Percentiles rank a stretch among this genome's conserved stretches.
phyloP scores from a whole-genome alignment of 1,140 invertebrate genomes.

The Globodera rostochiensis region DNA sequence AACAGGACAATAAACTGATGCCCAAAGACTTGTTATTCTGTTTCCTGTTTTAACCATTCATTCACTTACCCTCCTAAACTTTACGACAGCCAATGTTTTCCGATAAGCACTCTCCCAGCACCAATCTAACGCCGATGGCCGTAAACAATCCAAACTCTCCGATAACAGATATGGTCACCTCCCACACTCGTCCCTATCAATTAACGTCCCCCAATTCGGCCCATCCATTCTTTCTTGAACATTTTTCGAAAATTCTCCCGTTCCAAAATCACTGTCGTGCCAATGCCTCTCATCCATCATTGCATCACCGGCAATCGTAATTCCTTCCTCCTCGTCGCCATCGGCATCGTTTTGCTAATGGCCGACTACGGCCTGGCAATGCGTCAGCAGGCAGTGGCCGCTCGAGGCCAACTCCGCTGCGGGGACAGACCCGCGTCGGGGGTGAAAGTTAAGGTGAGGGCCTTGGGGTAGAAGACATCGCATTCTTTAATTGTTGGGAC shows the following conservation, averaged over 20 bases:
- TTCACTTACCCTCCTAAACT: too few relatives aligned
- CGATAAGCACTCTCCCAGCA: not conserved
- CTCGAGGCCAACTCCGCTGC: conserved; percentile 49
- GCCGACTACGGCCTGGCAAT: conserved; percentile 30
- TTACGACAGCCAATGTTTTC: too few relatives aligned
- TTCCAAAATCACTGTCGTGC: not conserved
- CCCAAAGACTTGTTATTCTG: too few relatives aligned
- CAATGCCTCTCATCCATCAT: not conserved
- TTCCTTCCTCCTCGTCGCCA: not conserved
- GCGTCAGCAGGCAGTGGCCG: conserved; percentile 56
- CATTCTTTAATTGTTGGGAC: not conserved
- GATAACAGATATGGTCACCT: not conserved
- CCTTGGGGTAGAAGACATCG: conserved; percentile 1
- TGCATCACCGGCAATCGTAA: not conserved
- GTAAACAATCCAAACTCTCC: not conserved
- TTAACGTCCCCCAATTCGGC: not conserved
- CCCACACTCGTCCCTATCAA: too few relatives aligned
- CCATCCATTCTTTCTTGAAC: not conserved
- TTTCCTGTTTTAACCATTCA: too few relatives aligned
- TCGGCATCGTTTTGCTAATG: not conserved
- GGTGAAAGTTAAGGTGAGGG: conserved; percentile 50
- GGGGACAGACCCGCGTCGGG: conserved; percentile 38
- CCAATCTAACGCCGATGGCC: not conserved
- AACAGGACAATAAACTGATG: too few relatives aligned
- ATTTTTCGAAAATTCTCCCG: too few relatives aligned